Evolutionary conservation across 2,797 vertebrate genomes (phyloP), one percentile per base, ranked within the genome.

Genomic region (Karalla daura): DNA sequence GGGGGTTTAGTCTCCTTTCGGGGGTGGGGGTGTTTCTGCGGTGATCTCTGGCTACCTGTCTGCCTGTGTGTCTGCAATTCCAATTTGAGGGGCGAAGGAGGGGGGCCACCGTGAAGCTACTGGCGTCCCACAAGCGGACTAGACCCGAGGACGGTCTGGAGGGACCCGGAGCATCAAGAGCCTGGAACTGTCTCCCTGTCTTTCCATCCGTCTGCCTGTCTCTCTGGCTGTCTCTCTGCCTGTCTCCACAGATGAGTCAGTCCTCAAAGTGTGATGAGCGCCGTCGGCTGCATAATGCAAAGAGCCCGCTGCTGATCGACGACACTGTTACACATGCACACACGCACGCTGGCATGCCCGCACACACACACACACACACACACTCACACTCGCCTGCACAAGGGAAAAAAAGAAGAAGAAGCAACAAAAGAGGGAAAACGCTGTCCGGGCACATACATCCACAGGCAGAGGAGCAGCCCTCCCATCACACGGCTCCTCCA

Each of bases 251-350:
- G 86, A 89, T 82, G 85, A 89, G 75, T 87, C 88, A 83, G 88
- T 88, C 85, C 78, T 91, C 90, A 87, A 84, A 88, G 76, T 84
- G 86, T 70, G 86, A 85, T 83, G 84, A 90, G 83, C 80, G 72
- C 78, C 78, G 71, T 76, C 65, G 81, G 86, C 86, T 83, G 86
- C 86, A 87, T 79, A 82, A 86, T 81, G 85, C 76, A 51, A 89
- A 88, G 79, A 88, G 87, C 79, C 84, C 35, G 72, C 53, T 49
- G 59, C 84, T 84, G 85, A 83, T 86, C 89, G 79, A 89, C 86
- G 70, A 81, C 84, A 86, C 77, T 24, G 86, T 83, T 85, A 75
- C 80, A 86, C 78, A 65, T 45, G 60, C 52, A 63, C 76, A 44
- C 68, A 30, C 36, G 5, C 74, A 33, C 54, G 6, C 64, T 65